phyloP scores from a whole-genome alignment of 2,113 vertebrate genomes.

The Sinosuthora webbiana region DNA sequence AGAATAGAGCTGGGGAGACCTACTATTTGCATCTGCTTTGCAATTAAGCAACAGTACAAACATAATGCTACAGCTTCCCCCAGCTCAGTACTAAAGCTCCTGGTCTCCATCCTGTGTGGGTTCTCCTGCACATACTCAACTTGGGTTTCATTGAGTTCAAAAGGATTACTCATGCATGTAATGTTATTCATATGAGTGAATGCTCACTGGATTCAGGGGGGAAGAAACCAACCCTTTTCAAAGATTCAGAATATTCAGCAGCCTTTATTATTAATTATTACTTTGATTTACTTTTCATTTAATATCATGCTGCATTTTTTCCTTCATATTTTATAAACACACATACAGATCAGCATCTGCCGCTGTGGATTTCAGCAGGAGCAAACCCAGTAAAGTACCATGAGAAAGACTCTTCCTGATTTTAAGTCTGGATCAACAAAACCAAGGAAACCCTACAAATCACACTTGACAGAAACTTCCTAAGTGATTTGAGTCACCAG shows the following conservation, averaged over 20 bases:
- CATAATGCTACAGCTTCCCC: neutral
- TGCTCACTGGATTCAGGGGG: conserved; percentile 9
- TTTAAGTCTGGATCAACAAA: neutral
- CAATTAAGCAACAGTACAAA: conserved; percentile 43
- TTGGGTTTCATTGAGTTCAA: conserved; percentile 50
- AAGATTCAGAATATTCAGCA: conserved; percentile 30
- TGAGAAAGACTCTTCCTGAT: fast-evolving
- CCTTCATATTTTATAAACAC: neutral
- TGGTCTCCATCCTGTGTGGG: neutral
- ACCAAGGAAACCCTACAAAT: neutral
- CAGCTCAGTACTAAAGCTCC: neutral
- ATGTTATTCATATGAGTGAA: conserved; percentile 54
- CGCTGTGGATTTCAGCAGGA: neutral
- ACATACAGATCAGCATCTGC: neutral
- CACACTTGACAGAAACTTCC: neutral
- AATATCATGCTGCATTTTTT: neutral
- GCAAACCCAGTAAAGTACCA: neutral
- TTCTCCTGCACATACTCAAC: neutral
- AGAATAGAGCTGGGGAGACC: neutral
- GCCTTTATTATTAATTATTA: conserved; percentile 39
- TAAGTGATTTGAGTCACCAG: neutral
- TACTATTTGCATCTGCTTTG: conserved; percentile 30
- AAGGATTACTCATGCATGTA: conserved; percentile 44
- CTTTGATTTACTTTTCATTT: conserved; percentile 34
- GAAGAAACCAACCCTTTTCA: neutral